These are phyloP conservation scores for Clusia tigrina DNA, from an alignment of 2,888 invertebrate genomes.

Conservation along the genomic window DNA sequence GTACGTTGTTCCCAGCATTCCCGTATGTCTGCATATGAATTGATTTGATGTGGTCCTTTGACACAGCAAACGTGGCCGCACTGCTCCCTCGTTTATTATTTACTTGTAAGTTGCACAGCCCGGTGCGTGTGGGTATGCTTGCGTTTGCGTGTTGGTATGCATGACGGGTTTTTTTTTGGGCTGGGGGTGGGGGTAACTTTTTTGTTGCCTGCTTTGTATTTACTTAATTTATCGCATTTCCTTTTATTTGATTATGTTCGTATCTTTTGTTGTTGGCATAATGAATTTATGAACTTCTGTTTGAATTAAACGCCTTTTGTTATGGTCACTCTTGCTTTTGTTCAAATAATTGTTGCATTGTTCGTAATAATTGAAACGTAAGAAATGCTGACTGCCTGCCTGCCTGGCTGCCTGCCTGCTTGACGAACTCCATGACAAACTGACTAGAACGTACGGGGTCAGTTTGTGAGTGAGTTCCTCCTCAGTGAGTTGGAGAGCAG, in stretches of 20 bases:
- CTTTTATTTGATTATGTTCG: conserved; percentile 25
- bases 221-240: conserved; percentile 28
- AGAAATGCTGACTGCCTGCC: too few species aligned
- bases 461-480: too few species aligned
- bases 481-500: too few species aligned
- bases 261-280: conserved; percentile 14
- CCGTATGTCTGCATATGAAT: conserved; percentile 23
- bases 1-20: too few species aligned
- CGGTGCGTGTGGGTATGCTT: background rate
- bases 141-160: background rate
- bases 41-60: conserved; percentile 23
- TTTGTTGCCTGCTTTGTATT: too few species aligned
- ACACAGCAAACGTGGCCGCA: background rate
- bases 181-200: too few species aligned
- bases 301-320: background rate
- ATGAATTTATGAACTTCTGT: conserved; percentile 3
- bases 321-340: background rate
- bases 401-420: too few species aligned
- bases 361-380: conserved; percentile 12
- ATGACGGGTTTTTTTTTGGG: too few species aligned
- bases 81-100: background rate
- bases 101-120: background rate
- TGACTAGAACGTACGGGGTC: too few species aligned
- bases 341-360: conserved; percentile 5
- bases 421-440: too few species aligned